These are phyloP conservation scores for Vandiemenella viatica DNA, from an alignment of 2,888 invertebrate genomes.

Conservation along the genomic window DNA sequence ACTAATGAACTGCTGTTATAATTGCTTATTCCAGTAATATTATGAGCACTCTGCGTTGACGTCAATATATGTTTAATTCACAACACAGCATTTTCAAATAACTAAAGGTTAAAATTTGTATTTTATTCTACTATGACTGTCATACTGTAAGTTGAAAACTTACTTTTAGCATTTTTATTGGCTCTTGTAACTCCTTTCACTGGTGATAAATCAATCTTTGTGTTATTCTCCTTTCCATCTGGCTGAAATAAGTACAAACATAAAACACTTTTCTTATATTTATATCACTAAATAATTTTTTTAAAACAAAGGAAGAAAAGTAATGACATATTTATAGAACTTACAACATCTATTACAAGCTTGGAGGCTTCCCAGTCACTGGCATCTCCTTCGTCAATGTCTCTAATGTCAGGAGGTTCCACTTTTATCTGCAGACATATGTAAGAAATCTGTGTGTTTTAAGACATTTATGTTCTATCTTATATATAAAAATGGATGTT, in stretches of 20 bases:
- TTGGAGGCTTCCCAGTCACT: constrained; percentile 18
- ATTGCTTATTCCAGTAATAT: too few species aligned
- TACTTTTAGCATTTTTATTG: constrained; percentile 3
- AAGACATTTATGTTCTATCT: too few species aligned
- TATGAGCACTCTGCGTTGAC: too few species aligned
- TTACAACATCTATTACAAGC: constrained; percentile 19
- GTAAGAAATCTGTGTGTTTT: too few species aligned
- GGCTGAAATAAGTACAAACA: constrained; percentile 4
- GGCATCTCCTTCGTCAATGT: constrained; percentile 22
- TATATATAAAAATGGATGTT: too few species aligned
- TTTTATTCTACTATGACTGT: too few species aligned
- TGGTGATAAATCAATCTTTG: constrained; percentile 1
- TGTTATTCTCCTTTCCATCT: constrained; percentile 1
- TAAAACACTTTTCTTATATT: background rate
- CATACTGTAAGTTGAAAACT: too few species aligned
- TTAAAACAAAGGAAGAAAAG: too few species aligned
- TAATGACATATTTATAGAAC: too few species aligned
- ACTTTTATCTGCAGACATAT: constrained; percentile 22
- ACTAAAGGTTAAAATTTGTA: background rate
- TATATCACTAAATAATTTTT: background rate
- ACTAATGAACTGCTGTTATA: too few species aligned
- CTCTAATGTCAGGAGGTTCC: constrained; percentile 24
- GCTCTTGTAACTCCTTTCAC: constrained; percentile 1
- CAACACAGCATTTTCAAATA: background rate
- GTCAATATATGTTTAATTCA: background rate